Percentiles rank a stretch among this genome's conserved stretches.
These are phyloP conservation scores for Leptopterna dolabrata DNA, from an alignment of 2,888 invertebrate genomes.

Conservation along the genomic window DNA sequence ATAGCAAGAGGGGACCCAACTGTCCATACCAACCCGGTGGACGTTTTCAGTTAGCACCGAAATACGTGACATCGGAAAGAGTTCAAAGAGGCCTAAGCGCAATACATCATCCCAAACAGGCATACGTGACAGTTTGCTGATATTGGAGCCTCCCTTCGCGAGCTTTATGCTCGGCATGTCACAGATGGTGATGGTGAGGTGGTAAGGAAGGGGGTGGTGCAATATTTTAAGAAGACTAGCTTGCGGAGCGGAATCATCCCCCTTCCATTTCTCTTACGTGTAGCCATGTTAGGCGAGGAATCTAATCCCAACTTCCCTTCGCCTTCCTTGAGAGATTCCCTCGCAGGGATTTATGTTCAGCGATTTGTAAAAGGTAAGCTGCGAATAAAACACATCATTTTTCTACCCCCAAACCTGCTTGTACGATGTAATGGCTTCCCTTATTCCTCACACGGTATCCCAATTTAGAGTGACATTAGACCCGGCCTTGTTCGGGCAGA, in stretches of 20 bases:
- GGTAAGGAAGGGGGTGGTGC: not conserved
- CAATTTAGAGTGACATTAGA: not conserved
- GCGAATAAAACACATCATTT: slow-evolving; percentile 18
- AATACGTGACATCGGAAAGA: not conserved
- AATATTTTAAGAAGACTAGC: slow-evolving; percentile 23
- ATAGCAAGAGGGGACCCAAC: too few species aligned
- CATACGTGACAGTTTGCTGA: slow-evolving; percentile 23
- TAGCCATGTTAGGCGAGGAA: slow-evolving; percentile 3
- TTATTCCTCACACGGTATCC: not conserved
- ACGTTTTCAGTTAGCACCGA: not conserved
- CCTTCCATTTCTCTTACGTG: slow-evolving; percentile 20
- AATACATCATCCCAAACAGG: not conserved
- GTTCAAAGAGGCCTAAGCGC: not conserved
- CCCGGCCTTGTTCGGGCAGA: too few species aligned
- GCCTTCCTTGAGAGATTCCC: slow-evolving; percentile 5
- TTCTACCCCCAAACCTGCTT: not conserved
- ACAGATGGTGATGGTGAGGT: not conserved
- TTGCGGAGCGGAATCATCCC: slow-evolving; percentile 25
- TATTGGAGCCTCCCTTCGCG: slow-evolving; percentile 15
- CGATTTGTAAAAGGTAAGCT: slow-evolving; percentile 22
- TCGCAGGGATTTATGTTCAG: not conserved
- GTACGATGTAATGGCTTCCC: not conserved
- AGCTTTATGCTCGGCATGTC: slow-evolving; percentile 16
- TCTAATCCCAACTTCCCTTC: not conserved
- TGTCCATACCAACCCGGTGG: not conserved